Conservation (phyloP, 1,140 invertebrate genomes). For the Trialeurodes vaporariorum region DNA sequence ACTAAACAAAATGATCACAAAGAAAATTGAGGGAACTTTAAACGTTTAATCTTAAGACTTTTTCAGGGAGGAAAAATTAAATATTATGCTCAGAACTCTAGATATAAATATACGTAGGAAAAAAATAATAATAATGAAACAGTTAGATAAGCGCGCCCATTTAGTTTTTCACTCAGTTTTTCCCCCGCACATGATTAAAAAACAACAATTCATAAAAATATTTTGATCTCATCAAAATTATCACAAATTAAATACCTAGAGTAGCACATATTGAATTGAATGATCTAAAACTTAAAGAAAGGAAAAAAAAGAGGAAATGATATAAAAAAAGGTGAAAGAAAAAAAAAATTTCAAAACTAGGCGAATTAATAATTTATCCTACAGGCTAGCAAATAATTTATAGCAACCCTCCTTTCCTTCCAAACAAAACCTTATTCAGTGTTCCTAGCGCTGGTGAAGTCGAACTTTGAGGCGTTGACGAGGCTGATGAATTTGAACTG, state of each 20-base stretch:
- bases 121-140: neutral
- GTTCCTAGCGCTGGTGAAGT: conserved; percentile 54
- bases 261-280: too few relatives aligned
- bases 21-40: neutral
- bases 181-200: neutral
- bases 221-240: neutral
- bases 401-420: conserved; percentile 65
- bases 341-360: neutral
- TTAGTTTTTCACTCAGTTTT: neutral
- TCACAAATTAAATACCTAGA: neutral
- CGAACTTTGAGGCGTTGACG: conserved; percentile 25
- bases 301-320: too few relatives aligned
- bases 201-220: neutral
- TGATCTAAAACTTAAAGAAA: too few relatives aligned
- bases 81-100: neutral
- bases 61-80: too few relatives aligned
- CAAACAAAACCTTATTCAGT: conserved; percentile 66
- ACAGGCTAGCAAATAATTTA: too few relatives aligned
- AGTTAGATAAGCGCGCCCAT: neutral
- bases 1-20: neutral
- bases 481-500: neutral
- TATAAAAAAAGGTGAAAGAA: too few relatives aligned
- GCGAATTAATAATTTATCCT: neutral
- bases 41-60: neutral
- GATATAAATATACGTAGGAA: too few relatives aligned